Evolutionary conservation across 2,113 vertebrate species (phyloP), one percentile per base, ranked within the genome.

Genomic region (Rhinopomastus cyanomelas): DNA sequence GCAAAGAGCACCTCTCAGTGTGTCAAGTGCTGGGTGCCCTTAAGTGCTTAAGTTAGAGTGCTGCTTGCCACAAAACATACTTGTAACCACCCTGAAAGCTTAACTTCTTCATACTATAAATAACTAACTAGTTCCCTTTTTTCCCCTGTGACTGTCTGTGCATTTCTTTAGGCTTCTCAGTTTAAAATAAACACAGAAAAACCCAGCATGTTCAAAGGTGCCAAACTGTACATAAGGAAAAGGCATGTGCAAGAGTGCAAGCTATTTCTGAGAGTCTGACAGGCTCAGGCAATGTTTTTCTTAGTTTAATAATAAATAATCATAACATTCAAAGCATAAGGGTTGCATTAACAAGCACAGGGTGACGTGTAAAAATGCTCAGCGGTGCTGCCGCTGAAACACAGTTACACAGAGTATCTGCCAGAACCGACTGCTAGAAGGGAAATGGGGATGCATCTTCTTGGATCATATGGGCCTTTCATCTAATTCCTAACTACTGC

Each of bases 301-400:
- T 83, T 64, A 32, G 61, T 86, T 91, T 51, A 88, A 85, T 93
- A 87, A 89, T 76, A 95, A 82, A 94, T 92, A 89, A 88, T 81
- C 60, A 51, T 51, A 81, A 44, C 56, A 56, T 56, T 88, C 80
- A 77, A 81, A 77, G 86, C 52, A 71, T 68, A 64, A 0, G 0
- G 30, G 21, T 37, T 93, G 52, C 56, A 71, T 62, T 78, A 88
- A 74, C 42, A 71, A 88, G 72, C 16, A 77, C 37, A 32, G 27
- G 19, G 71, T 91, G 66, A 88, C 56, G 65, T 4, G 16, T 59
- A 81, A 59, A 82, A 76, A 69, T 9, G 36, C 42, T 65, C 23
- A 2, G 8, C 37, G 69, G 75, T 82, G 82, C 57, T 32, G 30
- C 34, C 89, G 56, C 51, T 48, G 59, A 68, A 30, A 66, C 39